A percentile compares a stretch with the other conserved stretches of the same genome.
Conservation (phyloP, 2,797 vertebrate genomes). For the Saxicola maurus region DNA sequence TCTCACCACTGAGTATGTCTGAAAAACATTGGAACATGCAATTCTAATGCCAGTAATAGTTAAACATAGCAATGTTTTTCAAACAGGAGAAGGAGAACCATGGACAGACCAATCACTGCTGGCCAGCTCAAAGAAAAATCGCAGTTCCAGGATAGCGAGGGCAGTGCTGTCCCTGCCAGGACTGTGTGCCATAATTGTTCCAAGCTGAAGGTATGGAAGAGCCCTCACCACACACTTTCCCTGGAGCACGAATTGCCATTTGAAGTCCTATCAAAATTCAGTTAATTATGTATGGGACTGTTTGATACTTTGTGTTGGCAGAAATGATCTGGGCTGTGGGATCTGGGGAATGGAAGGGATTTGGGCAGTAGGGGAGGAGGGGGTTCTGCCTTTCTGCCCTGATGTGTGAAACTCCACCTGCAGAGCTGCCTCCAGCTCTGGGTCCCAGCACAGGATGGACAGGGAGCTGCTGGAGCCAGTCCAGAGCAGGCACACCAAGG, state of each 20-base stretch:
- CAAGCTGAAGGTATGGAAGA: conserved; percentile 56
- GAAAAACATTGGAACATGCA: neutral
- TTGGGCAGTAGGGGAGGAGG: neutral
- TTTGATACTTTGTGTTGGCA: neutral
- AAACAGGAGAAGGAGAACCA: conserved; percentile 3
- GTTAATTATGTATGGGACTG: neutral
- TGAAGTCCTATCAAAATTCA: neutral
- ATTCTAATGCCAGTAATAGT: neutral
- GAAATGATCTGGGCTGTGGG: neutral
- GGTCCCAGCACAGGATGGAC: neutral
- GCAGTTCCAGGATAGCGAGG: neutral
- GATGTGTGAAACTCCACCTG: neutral
- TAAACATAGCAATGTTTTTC: neutral
- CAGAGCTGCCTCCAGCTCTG: neutral
- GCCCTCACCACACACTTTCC: neutral
- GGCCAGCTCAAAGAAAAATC: conserved; percentile 29
- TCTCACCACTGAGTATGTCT: neutral
- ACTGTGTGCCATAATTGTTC: neutral
- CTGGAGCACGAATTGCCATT: neutral
- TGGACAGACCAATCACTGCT: conserved; percentile 7
- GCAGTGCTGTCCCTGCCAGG: neutral
- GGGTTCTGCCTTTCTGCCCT: neutral
- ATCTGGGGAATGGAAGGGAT: neutral
- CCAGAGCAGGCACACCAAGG: neutral
- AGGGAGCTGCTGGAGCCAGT: neutral